These are phyloP conservation scores for Harpagus bidentatus DNA, from an alignment of 2,113 vertebrate species.

Conservation along the genomic window DNA sequence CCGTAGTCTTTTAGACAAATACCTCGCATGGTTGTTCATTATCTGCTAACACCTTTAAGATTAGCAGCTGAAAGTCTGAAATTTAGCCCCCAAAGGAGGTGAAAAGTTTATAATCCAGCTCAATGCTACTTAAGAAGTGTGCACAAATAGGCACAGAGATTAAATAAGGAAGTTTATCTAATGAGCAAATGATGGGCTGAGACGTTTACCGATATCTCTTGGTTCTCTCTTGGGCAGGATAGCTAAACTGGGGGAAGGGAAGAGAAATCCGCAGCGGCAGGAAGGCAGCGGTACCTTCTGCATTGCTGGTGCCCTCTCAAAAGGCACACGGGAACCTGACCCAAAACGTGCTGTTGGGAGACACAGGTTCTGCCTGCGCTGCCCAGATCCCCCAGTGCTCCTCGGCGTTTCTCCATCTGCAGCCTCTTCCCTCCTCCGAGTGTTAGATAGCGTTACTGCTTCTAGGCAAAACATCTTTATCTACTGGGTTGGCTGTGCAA, in stretches of 20 bases:
- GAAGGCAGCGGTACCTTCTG: not conserved
- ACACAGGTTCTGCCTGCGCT: fast-evolving
- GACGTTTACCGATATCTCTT: fast-evolving
- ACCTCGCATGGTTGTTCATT: fast-evolving
- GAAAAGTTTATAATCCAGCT: not conserved
- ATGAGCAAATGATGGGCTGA: not conserved
- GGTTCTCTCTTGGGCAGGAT: not conserved
- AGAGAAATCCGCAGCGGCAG: fast-evolving
- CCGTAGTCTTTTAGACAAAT: not conserved
- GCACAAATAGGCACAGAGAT: not conserved
- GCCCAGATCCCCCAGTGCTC: not conserved
- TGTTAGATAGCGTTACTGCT: fast-evolving
- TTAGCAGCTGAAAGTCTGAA: not conserved
- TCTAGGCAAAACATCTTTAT: not conserved
- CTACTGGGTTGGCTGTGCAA: fast-evolving
- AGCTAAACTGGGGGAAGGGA: not conserved
- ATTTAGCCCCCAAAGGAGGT: not conserved
- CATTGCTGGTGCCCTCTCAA: fast-evolving
- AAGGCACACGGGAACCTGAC: fast-evolving
- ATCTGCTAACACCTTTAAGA: not conserved
- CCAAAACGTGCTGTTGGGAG: not conserved
- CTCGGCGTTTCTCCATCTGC: fast-evolving
- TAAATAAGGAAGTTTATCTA: not conserved
- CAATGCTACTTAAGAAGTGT: fast-evolving
- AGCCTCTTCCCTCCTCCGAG: not conserved